Conservation (phyloP, 2,797 vertebrate species). For the Centropyge bicolor region DNA sequence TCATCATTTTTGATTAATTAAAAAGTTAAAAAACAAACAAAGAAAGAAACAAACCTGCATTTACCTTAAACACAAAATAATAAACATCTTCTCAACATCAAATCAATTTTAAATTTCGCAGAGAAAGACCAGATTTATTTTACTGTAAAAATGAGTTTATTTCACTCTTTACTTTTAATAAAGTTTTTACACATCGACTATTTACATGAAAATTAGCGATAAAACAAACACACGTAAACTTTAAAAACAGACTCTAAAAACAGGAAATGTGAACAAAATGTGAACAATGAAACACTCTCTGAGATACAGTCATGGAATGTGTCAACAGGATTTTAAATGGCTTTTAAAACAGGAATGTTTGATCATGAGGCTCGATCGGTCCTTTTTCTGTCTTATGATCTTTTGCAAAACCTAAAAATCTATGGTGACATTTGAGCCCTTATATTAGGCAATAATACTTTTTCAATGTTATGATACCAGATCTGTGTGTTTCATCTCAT, state of each 20-base stretch:
- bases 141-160: conserved; percentile 69
- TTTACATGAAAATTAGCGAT: conserved; percentile 55
- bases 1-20: neutral
- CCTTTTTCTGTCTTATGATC: neutral
- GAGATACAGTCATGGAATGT: conserved; percentile 70
- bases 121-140: conserved; percentile 44
- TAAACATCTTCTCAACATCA: no score
- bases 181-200: conserved; percentile 50
- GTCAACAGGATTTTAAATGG: conserved; percentile 66
- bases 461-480: neutral
- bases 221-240: conserved; percentile 32
- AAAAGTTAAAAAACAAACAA: no score
- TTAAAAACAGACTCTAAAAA: conserved; percentile 34
- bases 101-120: neutral
- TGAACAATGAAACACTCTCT: conserved; percentile 27
- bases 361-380: conserved; percentile 56
- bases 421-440: neutral
- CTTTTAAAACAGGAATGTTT: conserved; percentile 68
- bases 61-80: no score
- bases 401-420: neutral
- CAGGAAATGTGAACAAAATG: conserved; percentile 28
- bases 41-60: no score
- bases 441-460: neutral
- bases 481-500: neutral
- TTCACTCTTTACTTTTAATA: conserved; percentile 42